Evolutionary conservation across 2,797 vertebrate species (phyloP).

Genomic region (Phylloscopus collybita): DNA sequence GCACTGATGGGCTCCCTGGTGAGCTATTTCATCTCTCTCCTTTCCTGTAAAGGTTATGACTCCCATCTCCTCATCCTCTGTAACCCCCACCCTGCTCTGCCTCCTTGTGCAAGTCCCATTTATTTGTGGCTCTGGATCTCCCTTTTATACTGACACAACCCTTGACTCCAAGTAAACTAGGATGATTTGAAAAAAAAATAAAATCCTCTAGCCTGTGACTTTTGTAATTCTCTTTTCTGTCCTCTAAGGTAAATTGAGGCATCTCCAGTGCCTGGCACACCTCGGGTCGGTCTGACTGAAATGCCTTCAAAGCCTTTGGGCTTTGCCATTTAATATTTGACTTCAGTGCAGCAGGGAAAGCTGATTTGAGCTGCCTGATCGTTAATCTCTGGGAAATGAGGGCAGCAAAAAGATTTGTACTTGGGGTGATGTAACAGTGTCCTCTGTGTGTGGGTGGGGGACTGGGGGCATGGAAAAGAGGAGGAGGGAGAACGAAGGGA

Average conservation of each 20-base stretch:
- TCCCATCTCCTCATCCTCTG: neutral
- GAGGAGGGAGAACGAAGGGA: neutral
- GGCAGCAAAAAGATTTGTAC: constrained; percentile 28
- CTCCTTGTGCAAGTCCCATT: fast-evolving
- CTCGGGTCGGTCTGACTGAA: fast-evolving
- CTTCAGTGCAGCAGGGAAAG: neutral
- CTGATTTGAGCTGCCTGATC: constrained; percentile 32
- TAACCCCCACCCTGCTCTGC: neutral
- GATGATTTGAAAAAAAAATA: neutral
- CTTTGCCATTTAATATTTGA: constrained; percentile 3
- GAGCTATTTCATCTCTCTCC: neutral
- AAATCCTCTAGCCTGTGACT: neutral
- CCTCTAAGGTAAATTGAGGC: neutral
- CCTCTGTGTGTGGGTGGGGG: neutral
- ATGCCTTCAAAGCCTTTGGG: neutral
- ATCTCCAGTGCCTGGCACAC: neutral
- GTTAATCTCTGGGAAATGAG: constrained; percentile 56
- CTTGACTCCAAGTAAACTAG: neutral
- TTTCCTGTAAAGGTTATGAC: neutral
- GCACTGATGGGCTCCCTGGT: neutral
- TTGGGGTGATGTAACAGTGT: constrained; percentile 2
- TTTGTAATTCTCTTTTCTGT: neutral
- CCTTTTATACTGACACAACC: neutral
- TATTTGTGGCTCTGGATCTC: neutral
- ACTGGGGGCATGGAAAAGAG: neutral